These are phyloP conservation scores for Acanthococcus lagerstroemiae DNA, from an alignment of 2,888 invertebrate genomes.

Conservation along the genomic window DNA sequence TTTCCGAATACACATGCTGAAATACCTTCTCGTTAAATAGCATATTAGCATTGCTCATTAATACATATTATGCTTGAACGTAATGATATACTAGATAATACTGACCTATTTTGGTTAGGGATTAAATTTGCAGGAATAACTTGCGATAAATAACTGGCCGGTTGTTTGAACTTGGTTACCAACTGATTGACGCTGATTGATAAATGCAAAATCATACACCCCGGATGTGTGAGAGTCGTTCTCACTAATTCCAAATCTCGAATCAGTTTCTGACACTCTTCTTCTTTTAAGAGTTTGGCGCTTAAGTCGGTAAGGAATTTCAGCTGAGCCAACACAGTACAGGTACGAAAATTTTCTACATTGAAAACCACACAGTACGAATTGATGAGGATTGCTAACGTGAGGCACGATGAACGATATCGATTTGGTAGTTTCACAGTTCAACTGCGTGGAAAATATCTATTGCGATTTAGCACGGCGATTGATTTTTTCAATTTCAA, in stretches of 20 bases:
- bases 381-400: no score
- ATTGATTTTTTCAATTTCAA: neutral
- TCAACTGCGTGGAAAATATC: no score
- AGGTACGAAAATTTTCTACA: conserved; percentile 55
- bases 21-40: no score
- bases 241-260: conserved; percentile 48
- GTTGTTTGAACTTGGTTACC: conserved; percentile 42
- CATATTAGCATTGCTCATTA: no score
- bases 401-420: no score
- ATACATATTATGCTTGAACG: no score
- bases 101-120: conserved; percentile 40
- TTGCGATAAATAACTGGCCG: conserved; percentile 49
- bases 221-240: conserved; percentile 48
- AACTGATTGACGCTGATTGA: conserved; percentile 59
- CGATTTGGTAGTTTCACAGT: no score
- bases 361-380: no score
- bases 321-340: conserved; percentile 64
- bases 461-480: no score
- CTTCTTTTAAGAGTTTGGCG: conserved; percentile 48
- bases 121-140: conserved; percentile 41
- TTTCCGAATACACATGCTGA: neutral
- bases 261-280: conserved; percentile 45
- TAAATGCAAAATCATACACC: conserved; percentile 59
- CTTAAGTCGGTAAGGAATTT: conserved; percentile 60
- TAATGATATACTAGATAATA: neutral